Evolutionary conservation across 64 coral and sea anemone genomes (phyloP).

Genomic region (Pocillopora damicornis): DNA sequence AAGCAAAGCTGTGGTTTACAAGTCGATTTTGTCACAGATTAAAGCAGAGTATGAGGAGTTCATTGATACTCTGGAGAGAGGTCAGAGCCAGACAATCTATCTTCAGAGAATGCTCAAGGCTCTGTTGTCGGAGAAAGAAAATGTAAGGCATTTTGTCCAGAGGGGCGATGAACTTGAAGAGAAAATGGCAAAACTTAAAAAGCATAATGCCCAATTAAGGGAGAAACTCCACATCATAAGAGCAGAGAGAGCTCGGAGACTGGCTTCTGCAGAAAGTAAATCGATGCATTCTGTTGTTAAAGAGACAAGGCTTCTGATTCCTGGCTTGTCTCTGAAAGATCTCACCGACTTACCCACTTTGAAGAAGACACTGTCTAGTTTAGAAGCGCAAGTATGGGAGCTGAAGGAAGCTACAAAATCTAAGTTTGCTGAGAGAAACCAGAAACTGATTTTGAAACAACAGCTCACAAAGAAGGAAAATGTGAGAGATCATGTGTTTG

Average conservation of each 20-base stretch:
- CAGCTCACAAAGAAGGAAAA: slow-evolving; percentile 73
- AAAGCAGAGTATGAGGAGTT: slow-evolving; percentile 89
- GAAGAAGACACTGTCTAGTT: slow-evolving; percentile 46
- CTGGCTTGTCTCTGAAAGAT: slow-evolving; percentile 72
- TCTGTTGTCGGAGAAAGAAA: slow-evolving; percentile 75
- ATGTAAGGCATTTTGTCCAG: slow-evolving; percentile 58
- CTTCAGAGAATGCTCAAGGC: slow-evolving; percentile 81
- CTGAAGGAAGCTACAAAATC: slow-evolving; percentile 62
- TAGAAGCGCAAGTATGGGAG: slow-evolving; percentile 63
- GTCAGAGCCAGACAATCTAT: slow-evolving; percentile 74
- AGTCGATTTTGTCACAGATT: slow-evolving; percentile 68
- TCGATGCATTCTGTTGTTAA: slow-evolving; percentile 47
- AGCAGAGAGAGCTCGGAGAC: slow-evolving; percentile 30
- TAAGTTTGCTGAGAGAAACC: slow-evolving; percentile 70
- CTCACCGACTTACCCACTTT: slow-evolving; percentile 73
- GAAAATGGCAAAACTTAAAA: slow-evolving; percentile 61
- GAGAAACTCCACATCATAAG: slow-evolving; percentile 33
- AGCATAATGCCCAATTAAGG: slow-evolving; percentile 60
- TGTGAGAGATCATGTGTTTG: slow-evolving; percentile 27
- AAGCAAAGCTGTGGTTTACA: slow-evolving; percentile 71
- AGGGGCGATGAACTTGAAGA: slow-evolving; percentile 87
- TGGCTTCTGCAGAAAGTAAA: slow-evolving; percentile 50
- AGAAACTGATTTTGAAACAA: slow-evolving; percentile 72
- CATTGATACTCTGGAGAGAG: slow-evolving; percentile 83
- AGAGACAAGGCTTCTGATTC: slow-evolving; percentile 59